Evolutionary conservation across 2,797 vertebrate species (phyloP).

Genomic region (Ataeniobius toweri): DNA sequence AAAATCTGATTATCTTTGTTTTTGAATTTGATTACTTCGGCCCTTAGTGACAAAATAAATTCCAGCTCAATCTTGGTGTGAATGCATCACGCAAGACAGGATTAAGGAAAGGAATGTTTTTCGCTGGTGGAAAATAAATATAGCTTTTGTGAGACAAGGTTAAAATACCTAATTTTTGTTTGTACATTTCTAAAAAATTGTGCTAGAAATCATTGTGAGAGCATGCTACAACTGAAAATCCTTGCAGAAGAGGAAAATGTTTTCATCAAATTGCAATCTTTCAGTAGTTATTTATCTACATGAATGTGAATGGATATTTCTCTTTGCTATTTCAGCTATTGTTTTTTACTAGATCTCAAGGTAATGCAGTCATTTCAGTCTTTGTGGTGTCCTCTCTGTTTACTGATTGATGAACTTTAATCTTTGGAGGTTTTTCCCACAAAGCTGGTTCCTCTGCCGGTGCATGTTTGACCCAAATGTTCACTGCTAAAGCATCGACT

Average conservation of each 20-base stretch:
- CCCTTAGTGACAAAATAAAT: neutral
- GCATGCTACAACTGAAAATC: neutral
- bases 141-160: neutral
- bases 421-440: neutral
- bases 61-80: neutral
- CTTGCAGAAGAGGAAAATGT: neutral
- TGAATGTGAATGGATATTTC: neutral
- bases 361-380: neutral
- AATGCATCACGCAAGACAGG: constrained; percentile 1
- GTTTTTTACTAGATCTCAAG: neutral
- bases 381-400: neutral
- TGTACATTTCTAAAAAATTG: neutral
- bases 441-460: neutral
- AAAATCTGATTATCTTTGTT: neutral
- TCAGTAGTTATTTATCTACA: neutral
- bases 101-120: neutral
- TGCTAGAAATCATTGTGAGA: neutral
- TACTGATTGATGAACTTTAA: neutral
- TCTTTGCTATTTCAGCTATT: neutral
- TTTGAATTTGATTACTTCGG: constrained; percentile 4
- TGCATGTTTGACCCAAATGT: neutral
- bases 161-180: neutral
- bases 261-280: neutral
- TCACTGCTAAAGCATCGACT: neutral
- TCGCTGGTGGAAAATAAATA: neutral